Conservation (phyloP, 2,113 vertebrate species). For the Mohoua ochrocephala region DNA sequence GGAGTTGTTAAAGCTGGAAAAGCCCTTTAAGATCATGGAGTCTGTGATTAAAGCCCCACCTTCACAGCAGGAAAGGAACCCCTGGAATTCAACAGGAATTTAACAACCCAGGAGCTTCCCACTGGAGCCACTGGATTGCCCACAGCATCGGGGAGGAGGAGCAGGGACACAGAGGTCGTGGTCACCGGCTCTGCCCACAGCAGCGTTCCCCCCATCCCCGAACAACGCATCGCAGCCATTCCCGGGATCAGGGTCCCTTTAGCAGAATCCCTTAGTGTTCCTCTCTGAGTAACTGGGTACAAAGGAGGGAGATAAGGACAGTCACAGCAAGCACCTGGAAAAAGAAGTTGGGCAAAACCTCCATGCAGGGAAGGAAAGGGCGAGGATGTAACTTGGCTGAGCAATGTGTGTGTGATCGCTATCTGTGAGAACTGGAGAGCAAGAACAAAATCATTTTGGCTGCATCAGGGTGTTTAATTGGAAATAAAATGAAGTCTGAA, state of each 20-base stretch:
- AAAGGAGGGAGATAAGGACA: neutral
- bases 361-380: neutral
- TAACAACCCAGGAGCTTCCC: neutral
- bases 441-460: neutral
- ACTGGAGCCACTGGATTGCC: neutral
- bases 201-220: fast-evolving
- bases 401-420: neutral
- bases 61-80: neutral
- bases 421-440: neutral
- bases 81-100: neutral
- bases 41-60: neutral
- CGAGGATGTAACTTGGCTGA: neutral
- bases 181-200: neutral
- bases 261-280: neutral
- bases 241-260: fast-evolving
- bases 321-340: neutral
- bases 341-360: neutral
- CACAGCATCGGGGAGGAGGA: neutral
- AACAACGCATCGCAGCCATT: fast-evolving
- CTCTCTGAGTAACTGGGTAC: neutral
- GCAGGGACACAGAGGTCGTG: neutral
- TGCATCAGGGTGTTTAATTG: neutral
- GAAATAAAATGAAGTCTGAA: neutral
- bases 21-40: neutral
- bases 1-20: neutral